A percentile compares a stretch with the other conserved stretches of the same genome.
phyloP scores from a whole-genome alignment of 2,113 vertebrate genomes.

The Colius striatus region DNA sequence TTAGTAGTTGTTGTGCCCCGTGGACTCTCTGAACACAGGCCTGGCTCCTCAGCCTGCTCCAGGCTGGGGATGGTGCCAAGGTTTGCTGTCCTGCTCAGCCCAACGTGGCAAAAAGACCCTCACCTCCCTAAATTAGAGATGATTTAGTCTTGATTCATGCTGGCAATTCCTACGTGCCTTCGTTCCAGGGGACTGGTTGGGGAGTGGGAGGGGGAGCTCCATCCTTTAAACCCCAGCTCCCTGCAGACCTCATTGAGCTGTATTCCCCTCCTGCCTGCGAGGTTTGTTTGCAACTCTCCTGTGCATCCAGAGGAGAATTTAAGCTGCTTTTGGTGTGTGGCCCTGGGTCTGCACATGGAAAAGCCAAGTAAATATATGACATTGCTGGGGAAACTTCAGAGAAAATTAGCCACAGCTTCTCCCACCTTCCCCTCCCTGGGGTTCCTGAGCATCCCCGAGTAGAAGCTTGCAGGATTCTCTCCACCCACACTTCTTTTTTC shows the following conservation, averaged over 20 bases:
- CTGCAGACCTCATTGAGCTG: neutral
- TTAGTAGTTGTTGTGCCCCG: neutral
- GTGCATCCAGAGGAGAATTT: neutral
- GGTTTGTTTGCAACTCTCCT: slow-evolving; percentile 8
- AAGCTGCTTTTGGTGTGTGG: neutral
- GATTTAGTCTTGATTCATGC: neutral
- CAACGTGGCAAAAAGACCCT: neutral
- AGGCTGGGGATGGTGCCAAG: rapidly evolving
- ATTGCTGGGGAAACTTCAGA: slow-evolving; percentile 60
- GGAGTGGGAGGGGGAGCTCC: neutral
- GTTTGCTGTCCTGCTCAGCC: neutral
- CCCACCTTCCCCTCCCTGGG: slow-evolving; percentile 69
- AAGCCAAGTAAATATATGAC: slow-evolving; percentile 41
- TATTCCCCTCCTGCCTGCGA: neutral
- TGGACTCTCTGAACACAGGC: rapidly evolving
- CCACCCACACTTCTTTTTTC: slow-evolving; percentile 25
- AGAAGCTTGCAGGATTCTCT: slow-evolving; percentile 55
- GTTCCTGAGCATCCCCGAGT: slow-evolving; percentile 56
- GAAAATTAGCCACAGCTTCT: slow-evolving; percentile 57
- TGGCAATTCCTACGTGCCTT: neutral
- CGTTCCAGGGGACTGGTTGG: neutral
- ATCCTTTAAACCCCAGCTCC: neutral
- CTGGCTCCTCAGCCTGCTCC: neutral
- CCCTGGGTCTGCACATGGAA: slow-evolving; percentile 6
- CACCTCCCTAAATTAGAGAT: neutral